phyloP scores from a whole-genome alignment of 1,140 invertebrate genomes.

The Drosophila melanogaster region Release_6_plus_ISO1_MT NT_037436.4:3852001-3852500 shows the following conservation, averaged over 20 bases:
- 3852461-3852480: conserved; percentile 40
- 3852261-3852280: conserved; percentile 28
- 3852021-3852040: not conserved
- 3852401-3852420: conserved; percentile 46
- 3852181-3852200: conserved; percentile 17
- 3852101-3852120: conserved; percentile 5
- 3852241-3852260: conserved; percentile 49
- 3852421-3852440: conserved; percentile 22
- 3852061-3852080: not conserved
- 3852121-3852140: conserved; percentile 11
- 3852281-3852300: conserved; percentile 6
- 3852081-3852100: not conserved
- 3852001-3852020: not conserved
- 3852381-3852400: conserved; percentile 45
- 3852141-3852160: not conserved
- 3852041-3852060: not conserved
- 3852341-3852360: conserved; percentile 51
- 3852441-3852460: conserved; percentile 1
- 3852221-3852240: conserved; percentile 44
- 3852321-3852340: conserved; percentile 56
- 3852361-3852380: conserved; percentile 58
- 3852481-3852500: conserved; percentile 68
- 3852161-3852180: conserved; percentile 40
- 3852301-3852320: conserved; percentile 34
- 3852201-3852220: conserved; percentile 13